Evolutionary conservation across 2,113 vertebrate species (phyloP).

Genomic region (Megaleporinus macrocephalus): DNA sequence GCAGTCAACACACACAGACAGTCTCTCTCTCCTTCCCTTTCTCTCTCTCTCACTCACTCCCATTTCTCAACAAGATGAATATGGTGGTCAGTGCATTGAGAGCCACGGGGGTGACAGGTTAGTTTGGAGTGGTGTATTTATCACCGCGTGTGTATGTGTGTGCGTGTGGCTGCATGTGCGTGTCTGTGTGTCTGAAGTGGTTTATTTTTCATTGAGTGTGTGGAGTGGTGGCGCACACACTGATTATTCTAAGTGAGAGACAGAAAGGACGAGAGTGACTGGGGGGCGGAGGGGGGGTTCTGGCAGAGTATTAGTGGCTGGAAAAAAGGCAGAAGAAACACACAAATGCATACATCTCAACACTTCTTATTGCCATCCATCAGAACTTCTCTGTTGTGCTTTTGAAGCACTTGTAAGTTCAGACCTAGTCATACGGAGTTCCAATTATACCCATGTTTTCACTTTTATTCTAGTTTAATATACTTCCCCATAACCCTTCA

Average conservation of each 20-base stretch:
- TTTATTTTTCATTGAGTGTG: slow-evolving; percentile 47
- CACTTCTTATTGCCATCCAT: slow-evolving; percentile 59
- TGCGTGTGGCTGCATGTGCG: slow-evolving; percentile 67
- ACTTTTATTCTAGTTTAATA: too few species aligned
- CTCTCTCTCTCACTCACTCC: slow-evolving; percentile 8
- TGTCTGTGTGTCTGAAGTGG: slow-evolving; percentile 72
- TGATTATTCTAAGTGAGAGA: slow-evolving; percentile 71
- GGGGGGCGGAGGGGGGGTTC: slow-evolving; percentile 21
- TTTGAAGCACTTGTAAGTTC: slow-evolving; percentile 60
- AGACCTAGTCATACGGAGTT: not conserved
- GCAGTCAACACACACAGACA: slow-evolving; percentile 1
- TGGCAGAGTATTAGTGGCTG: slow-evolving; percentile 72
- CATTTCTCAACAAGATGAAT: slow-evolving; percentile 78
- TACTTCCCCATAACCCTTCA: too few species aligned
- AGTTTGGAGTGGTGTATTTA: slow-evolving; percentile 75
- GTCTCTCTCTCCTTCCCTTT: not conserved
- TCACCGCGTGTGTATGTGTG: slow-evolving; percentile 69
- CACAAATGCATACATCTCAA: slow-evolving; percentile 27
- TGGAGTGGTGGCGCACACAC: slow-evolving; percentile 46
- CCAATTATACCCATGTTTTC: not conserved
- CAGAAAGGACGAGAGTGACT: slow-evolving; percentile 7
- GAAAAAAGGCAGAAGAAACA: slow-evolving; percentile 71
- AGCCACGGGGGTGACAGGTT: slow-evolving; percentile 69
- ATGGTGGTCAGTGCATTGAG: slow-evolving; percentile 71
- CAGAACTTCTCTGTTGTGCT: slow-evolving; percentile 69